Evolutionary conservation across 2,113 vertebrate genomes (phyloP).

Genomic region (Bos javanicus): DNA sequence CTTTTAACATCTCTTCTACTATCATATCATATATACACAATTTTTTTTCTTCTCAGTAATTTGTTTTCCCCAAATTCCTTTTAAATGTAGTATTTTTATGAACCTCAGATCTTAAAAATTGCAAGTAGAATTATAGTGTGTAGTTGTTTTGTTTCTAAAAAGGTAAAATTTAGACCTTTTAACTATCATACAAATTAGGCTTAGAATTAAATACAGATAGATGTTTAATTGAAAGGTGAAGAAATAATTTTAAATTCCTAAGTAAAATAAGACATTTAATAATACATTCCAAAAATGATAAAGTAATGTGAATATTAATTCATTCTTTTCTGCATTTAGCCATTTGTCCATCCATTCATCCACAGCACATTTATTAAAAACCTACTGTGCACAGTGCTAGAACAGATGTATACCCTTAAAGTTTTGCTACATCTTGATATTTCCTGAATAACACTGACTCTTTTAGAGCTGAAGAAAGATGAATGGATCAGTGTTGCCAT

Average conservation of each 20-base stretch:
- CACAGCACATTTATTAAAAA: neutral
- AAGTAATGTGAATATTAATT: neutral
- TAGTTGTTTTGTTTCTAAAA: neutral
- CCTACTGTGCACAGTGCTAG: neutral
- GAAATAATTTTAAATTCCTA: neutral
- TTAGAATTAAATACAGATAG: neutral
- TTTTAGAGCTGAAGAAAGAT: neutral
- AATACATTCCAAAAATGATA: neutral
- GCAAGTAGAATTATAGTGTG: neutral
- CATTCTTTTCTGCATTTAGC: neutral
- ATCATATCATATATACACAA: neutral
- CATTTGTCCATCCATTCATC: neutral
- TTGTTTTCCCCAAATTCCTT: neutral
- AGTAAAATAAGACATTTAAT: neutral
- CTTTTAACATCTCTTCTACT: neutral
- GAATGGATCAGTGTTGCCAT: neutral
- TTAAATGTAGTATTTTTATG: slow-evolving; percentile 2
- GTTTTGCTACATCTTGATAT: neutral
- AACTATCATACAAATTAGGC: neutral
- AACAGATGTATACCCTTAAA: neutral
- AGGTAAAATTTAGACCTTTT: neutral
- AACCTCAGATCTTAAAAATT: neutral
- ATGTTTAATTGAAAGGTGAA: neutral
- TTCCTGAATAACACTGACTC: neutral
- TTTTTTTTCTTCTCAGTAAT: neutral